These are phyloP conservation scores for Halictus rubicundus DNA, from an alignment of 1,140 invertebrate species.

Conservation along the genomic window DNA sequence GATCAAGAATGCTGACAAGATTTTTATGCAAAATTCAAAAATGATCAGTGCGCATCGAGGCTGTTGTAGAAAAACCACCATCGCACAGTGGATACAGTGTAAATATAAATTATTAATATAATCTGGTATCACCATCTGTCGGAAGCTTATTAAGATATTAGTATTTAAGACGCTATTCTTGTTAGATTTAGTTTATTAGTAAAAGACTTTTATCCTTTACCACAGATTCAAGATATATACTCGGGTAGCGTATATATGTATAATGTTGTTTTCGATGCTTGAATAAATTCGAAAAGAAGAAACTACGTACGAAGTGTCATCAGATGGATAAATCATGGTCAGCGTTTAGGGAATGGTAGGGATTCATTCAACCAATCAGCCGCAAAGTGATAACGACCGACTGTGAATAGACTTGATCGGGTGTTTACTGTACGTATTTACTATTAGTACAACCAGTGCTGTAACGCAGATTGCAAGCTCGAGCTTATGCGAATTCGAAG, in stretches of 20 bases:
- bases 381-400: constrained; percentile 34
- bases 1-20: neutral
- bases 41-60: neutral
- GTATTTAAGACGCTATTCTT: too few species aligned
- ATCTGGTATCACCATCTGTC: too few species aligned
- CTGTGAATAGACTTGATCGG: neutral
- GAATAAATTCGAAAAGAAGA: neutral
- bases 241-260: neutral
- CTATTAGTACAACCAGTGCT: neutral
- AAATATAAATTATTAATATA: too few species aligned
- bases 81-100: too few species aligned
- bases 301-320: neutral
- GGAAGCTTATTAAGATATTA: too few species aligned
- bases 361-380: constrained; percentile 33
- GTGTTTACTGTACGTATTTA: constrained; percentile 38
- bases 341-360: constrained; percentile 17
- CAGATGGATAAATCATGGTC: constrained; percentile 2
- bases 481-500: neutral
- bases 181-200: too few species aligned
- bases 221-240: neutral
- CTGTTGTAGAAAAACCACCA: too few species aligned
- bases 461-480: neutral
- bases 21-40: neutral
- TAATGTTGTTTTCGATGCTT: neutral
- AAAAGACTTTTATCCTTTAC: neutral